Base-by-base conservation (phyloP, 2,797 vertebrate genomes). In the Falco concolor region DNA sequence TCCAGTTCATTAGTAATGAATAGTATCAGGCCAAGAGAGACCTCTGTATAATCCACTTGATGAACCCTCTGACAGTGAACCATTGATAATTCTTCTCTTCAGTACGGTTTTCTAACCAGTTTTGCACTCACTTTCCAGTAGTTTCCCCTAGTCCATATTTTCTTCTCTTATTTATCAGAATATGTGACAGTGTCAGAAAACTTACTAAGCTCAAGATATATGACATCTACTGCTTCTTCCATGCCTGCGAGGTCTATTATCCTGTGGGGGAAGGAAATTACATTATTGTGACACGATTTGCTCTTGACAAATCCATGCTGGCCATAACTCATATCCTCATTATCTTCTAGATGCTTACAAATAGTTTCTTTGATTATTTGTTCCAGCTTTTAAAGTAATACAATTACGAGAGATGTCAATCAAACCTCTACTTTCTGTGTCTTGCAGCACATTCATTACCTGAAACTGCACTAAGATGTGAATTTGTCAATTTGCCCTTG, bases 301-400 rank as follows among this genome's bases (percentile, higher is more conserved):
- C 28, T 94, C 92, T 89, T 96, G 74, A 92, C 56, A 92, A 91
- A 95, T 86, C 44, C 63, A 49, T 4, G 2, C 40, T 89, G 49
- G 27, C 44, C 0, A 1, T 82, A 92, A 89, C 63, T 91, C 59
- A 86, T 87, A 50, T 79, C 50, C 76, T 94, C 6, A 8, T 93
- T 89, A 82, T 64, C 83, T 72, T 84, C 65, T 88, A 84, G 53
- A 82, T 60, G n/a, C 63, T 79, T 89, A 60, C 80, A 81, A 84
- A 91, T 68, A 84, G 40, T 54, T 96, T 57, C 53, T 87, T 78
- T 89, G 69, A 84, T 91, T 91, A 76, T 90, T 92, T 88, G 8
- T 65, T 76, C 70, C 63, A 82, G 49, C 56, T 67, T 90, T 95
- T 80, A 57, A 78, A 90, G 52, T 65, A 92, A 89, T 84, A 49